Percentiles rank a stretch among this genome's conserved stretches.
These are phyloP conservation scores for Hirudo medicinalis DNA, from an alignment of 1,140 invertebrate species.

Conservation along the genomic window DNA sequence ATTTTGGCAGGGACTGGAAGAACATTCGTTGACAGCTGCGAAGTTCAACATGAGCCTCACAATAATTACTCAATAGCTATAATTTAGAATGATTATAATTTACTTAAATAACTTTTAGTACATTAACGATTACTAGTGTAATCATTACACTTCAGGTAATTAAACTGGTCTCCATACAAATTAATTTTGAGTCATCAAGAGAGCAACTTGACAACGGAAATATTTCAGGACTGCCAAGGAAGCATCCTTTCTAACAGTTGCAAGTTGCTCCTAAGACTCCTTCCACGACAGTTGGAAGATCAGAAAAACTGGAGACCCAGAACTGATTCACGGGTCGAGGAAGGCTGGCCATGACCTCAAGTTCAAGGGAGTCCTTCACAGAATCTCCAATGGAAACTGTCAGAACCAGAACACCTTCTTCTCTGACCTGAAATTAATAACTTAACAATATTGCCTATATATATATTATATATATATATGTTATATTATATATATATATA, in stretches of 20 bases:
- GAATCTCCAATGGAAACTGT: not conserved
- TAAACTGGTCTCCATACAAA: too few species aligned
- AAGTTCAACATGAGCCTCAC: too few species aligned
- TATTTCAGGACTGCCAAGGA: not conserved
- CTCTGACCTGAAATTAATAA: not conserved
- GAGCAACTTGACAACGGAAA: too few species aligned
- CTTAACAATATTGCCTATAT: not conserved
- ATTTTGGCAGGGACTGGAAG: constrained; percentile 14
- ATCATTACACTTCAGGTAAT: too few species aligned
- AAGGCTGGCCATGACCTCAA: constrained; percentile 21
- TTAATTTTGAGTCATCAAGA: too few species aligned
- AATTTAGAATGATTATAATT: too few species aligned
- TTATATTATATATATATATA: too few species aligned
- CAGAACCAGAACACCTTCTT: not conserved
- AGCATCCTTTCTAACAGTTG: not conserved
- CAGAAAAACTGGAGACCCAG: not conserved
- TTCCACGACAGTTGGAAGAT: not conserved
- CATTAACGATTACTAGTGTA: too few species aligned
- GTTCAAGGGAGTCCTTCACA: not conserved
- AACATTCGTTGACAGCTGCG: constrained; percentile 12
- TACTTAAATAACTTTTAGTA: too few species aligned
- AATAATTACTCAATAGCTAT: too few species aligned
- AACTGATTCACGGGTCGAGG: constrained; percentile 20
- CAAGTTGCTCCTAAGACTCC: not conserved
- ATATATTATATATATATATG: too few species aligned